These are phyloP conservation scores for Drosophila suboccidentalis DNA, from an alignment of 2,888 invertebrate genomes.

Conservation along the genomic window DNA sequence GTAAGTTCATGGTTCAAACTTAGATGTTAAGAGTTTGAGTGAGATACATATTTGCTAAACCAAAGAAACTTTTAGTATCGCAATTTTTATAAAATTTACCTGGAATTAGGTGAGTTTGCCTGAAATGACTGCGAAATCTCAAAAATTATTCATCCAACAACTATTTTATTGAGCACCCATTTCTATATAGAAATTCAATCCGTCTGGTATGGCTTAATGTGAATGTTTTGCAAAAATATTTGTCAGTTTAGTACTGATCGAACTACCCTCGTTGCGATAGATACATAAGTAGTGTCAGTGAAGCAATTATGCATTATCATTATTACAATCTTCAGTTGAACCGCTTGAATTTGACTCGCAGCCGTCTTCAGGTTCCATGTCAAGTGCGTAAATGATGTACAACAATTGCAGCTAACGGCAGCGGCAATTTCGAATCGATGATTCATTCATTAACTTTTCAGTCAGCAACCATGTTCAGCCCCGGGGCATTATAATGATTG, in stretches of 20 bases:
- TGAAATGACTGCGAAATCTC: too few species aligned
- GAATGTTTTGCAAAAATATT: too few species aligned
- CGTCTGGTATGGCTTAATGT: too few species aligned
- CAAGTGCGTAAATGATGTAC: conserved; percentile 65
- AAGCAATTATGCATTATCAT: conserved; percentile 61
- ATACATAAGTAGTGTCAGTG: conserved; percentile 17
- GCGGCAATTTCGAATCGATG: conserved; percentile 44
- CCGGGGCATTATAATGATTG: conserved; percentile 61
- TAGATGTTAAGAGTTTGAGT: too few species aligned
- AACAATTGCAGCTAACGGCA: conserved; percentile 61
- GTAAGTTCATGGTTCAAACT: background rate
- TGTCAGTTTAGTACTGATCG: background rate
- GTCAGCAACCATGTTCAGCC: conserved; percentile 53
- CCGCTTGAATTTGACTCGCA: conserved; percentile 18
- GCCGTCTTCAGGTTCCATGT: conserved; percentile 40
- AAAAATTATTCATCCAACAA: too few species aligned
- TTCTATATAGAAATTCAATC: too few species aligned
- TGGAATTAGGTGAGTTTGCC: too few species aligned
- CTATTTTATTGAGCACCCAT: too few species aligned
- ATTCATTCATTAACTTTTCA: conserved; percentile 67
- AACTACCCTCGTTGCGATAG: conserved; percentile 42
- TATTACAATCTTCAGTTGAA: conserved; percentile 47
- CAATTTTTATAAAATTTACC: too few species aligned
- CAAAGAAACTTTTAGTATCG: too few species aligned
- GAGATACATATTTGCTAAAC: too few species aligned